phyloP scores from a whole-genome alignment of 2,113 vertebrate genomes.

The Gambusia affinis region DNA sequence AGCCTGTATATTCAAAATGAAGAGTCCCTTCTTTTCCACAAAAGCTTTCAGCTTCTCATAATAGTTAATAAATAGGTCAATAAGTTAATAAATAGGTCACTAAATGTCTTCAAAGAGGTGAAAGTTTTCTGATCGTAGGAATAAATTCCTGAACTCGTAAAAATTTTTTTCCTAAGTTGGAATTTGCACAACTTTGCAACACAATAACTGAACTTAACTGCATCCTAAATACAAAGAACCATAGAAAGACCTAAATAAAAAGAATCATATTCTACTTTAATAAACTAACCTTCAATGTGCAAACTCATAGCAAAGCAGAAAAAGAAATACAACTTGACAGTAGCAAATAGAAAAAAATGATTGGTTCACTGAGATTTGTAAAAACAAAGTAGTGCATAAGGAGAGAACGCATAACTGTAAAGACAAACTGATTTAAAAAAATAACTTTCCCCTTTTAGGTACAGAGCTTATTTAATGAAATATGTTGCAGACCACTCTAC shows the following conservation, averaged over 20 bases:
- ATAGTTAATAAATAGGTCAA: background rate
- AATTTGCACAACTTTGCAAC: background rate
- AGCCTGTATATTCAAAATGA: background rate
- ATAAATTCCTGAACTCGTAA: too few relatives aligned
- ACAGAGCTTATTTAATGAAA: background rate
- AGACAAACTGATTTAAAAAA: slow-evolving; percentile 18
- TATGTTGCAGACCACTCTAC: slow-evolving; percentile 26
- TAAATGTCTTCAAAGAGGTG: background rate
- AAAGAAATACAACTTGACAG: slow-evolving; percentile 1
- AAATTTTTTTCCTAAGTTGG: background rate
- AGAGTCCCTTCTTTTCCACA: background rate
- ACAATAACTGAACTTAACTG: background rate
- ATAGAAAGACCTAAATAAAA: too few relatives aligned
- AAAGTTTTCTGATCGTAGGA: background rate
- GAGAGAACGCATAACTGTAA: background rate
- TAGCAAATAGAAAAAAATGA: background rate
- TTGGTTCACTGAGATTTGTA: background rate
- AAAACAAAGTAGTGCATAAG: slow-evolving; percentile 1
- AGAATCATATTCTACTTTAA: too few relatives aligned
- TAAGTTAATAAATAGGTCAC: background rate
- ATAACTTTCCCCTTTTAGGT: background rate
- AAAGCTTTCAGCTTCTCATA: background rate
- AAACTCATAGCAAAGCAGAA: background rate
- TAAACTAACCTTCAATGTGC: too few relatives aligned
- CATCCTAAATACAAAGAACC: too few relatives aligned